Evolutionary conservation across 2,888 invertebrate genomes (phyloP), one percentile per base, ranked within the genome.

Genomic region (Drosophila percnosoma): DNA sequence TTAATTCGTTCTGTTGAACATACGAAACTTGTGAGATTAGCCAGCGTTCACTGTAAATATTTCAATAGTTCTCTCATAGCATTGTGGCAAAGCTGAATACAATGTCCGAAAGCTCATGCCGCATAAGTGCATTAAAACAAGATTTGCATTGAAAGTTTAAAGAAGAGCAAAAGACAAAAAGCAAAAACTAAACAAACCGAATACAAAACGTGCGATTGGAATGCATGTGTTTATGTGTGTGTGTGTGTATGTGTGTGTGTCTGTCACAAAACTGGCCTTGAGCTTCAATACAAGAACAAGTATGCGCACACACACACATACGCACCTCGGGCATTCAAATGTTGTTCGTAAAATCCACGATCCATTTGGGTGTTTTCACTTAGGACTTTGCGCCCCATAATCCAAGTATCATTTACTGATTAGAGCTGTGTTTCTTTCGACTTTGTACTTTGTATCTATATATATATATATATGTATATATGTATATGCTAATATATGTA

Each of bases 231-330:
- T 29, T 29, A 8, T 24, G 24, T 24, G 24, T 24, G 24, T 24
- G 24, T 24, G 24, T 24, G 4, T 27, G 24, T 29, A 2, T 52
- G 13, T 29, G 2, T 27, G 34, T n/a, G 11, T n/a, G n/a, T 13
- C 21, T 40, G 36, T 29, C 53, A 57, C 33, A 33, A 48, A 55
- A 38, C 55, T 68, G 64, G 63, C 79, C 75, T 75, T 79, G 68
- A 57, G 79, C 68, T 60, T 53, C 38, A 68, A 67, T 55, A 68
- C 68, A 48, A 15, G n/a, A 24, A 1, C 40, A 27, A 27, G 29
- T 55, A 18, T 34, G 0, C 57, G 29, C 40, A 29, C 31, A 27
- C 55, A 31, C 33, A 40, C 29, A 27, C 49, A n/a, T 11, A 13
- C 2, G 53, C 11, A 31, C 4, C 24, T 10, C n/a, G 51, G 51